Base-by-base conservation (phyloP, 2,797 vertebrate genomes). In the Luscinia megarhynchos region DNA sequence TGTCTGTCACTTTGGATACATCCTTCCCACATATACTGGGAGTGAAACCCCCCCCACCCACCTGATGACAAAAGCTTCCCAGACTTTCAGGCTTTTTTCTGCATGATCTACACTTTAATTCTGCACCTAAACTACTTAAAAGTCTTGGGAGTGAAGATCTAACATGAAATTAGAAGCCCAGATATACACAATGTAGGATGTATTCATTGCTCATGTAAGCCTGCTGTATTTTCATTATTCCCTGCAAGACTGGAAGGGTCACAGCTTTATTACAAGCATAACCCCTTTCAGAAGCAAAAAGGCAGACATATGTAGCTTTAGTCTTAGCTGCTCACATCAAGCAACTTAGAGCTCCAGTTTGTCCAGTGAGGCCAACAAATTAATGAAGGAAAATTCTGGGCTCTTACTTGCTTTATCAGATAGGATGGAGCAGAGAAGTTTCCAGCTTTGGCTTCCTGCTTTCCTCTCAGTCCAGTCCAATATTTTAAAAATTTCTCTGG, bases 391-490 rank as follows among this genome's bases (percentile, higher is more conserved):
- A 76, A 85, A 30, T 46, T 83, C 50, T 58, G 57, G 38, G n/a
- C 45, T 72, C 24, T 29, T 64, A 36, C 43, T 62, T 74, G 45
- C 78, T 74, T 87, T 67, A 82, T 50, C 59, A 74, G 55, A 69
- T 40, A 86, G 0, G 2, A 69, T 5, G 4, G 7, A 80, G 27
- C 17, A 1, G 1, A 87, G 57, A 80, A 36, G 9, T 58, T 92
- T 92, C 79, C 79, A 95, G 79, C 45, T 53, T 85, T 78, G 32
- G 61, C 69, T 91, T 94, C 84, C 72, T 67, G 61, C 50, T 87
- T 89, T 87, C 45, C 64, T 80, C 38, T 48, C 41, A 64, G 15
- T n/a, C 36, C 61, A 46, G 11, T n/a, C 70, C 64, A 79, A 6
- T 55, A 69, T 58, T 80, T 90, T 9, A 51, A 72, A 91, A 64